These are phyloP conservation scores for Luperina nickerlii DNA, from an alignment of 2,888 invertebrate genomes.

Conservation along the genomic window DNA sequence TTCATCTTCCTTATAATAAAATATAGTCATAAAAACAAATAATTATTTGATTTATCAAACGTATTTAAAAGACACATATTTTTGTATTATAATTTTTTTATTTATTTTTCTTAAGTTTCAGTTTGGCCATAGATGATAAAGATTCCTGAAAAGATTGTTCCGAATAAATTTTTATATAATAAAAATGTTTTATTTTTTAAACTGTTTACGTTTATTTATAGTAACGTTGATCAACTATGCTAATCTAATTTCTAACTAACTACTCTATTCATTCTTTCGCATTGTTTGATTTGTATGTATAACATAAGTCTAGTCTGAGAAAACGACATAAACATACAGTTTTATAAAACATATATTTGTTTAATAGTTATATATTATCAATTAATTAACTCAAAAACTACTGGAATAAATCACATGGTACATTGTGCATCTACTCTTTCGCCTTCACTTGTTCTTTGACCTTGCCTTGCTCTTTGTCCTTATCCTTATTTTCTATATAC, in stretches of 20 bases:
- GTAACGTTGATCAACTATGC: background rate
- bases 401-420: slow-evolving; percentile 61
- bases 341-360: slow-evolving; percentile 77
- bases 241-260: slow-evolving; percentile 16
- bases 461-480: slow-evolving; percentile 75
- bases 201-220: slow-evolving; percentile 32
- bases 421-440: slow-evolving; percentile 73
- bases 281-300: slow-evolving; percentile 1
- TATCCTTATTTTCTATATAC: slow-evolving; percentile 83
- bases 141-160: slow-evolving; percentile 79
- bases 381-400: slow-evolving; percentile 63
- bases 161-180: slow-evolving; percentile 84
- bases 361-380: slow-evolving; percentile 67
- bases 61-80: slow-evolving; percentile 85
- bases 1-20: slow-evolving; percentile 63
- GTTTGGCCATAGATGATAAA: slow-evolving; percentile 76
- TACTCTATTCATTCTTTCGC: slow-evolving; percentile 37
- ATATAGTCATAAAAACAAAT: slow-evolving; percentile 58
- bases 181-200: slow-evolving; percentile 72
- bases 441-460: slow-evolving; percentile 74
- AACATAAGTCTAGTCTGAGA: slow-evolving; percentile 16
- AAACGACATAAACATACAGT: slow-evolving; percentile 66
- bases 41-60: slow-evolving; percentile 63
- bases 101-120: slow-evolving; percentile 77
- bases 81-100: slow-evolving; percentile 85